Conservation (phyloP, 92 coral and sea anemone species). For the Porites evermanni region DNA sequence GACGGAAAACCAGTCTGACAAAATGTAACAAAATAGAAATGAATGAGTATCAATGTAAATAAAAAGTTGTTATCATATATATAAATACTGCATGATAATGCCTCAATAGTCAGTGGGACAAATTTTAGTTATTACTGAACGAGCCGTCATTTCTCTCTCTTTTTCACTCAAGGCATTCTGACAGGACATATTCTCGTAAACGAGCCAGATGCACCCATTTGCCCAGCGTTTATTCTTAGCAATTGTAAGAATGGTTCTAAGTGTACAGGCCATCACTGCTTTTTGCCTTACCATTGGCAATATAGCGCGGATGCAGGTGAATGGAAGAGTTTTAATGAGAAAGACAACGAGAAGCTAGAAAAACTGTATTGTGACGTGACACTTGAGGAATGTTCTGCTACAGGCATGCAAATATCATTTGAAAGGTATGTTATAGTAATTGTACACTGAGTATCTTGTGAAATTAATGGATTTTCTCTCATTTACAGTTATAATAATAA, state of each 20-base stretch:
- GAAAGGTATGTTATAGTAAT: slow-evolving; percentile 2
- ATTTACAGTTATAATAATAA: no score
- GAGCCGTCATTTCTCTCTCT: no score
- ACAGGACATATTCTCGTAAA: slow-evolving; percentile 29
- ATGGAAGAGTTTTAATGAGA: slow-evolving; percentile 70
- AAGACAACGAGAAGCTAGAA: slow-evolving; percentile 71
- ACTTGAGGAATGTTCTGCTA: neutral
- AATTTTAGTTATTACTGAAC: no score
- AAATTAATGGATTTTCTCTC: no score
- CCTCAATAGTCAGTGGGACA: no score
- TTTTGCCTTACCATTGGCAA: slow-evolving; percentile 84
- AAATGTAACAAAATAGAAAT: no score
- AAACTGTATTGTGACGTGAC: slow-evolving; percentile 73
- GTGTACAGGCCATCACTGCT: slow-evolving; percentile 73
- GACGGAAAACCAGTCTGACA: no score
- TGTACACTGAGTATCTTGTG: neutral
- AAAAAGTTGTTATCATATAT: no score
- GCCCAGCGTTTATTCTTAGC: slow-evolving; percentile 73
- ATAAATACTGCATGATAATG: no score
- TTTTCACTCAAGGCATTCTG: neutral
- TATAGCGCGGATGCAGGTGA: slow-evolving; percentile 10
- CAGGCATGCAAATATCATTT: slow-evolving; percentile 3
- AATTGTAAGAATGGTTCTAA: slow-evolving; percentile 62
- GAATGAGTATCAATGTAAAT: no score
- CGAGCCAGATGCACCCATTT: slow-evolving; percentile 56